Evolutionary conservation across 1,140 invertebrate species (phyloP).

Genomic region (Diorhabda carinulata): DNA sequence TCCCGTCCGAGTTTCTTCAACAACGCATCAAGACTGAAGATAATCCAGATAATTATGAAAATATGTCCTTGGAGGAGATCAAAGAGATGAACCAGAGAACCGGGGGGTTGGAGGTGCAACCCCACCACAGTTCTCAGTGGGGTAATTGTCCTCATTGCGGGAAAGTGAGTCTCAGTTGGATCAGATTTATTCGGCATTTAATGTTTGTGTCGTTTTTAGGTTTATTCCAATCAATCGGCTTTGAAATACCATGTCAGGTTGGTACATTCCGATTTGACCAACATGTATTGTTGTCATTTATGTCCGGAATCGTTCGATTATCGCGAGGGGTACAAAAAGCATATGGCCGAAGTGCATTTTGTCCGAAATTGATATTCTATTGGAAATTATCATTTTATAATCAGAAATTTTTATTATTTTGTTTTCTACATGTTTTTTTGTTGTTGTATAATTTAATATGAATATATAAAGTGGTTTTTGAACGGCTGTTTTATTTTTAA

Average conservation of each 20-base stretch:
- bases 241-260: slow-evolving; percentile 65
- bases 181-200: background rate
- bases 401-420: background rate
- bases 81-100: slow-evolving; percentile 29
- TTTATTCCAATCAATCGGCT: slow-evolving; percentile 58
- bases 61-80: slow-evolving; percentile 24
- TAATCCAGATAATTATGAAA: slow-evolving; percentile 15
- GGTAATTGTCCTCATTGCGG: slow-evolving; percentile 65
- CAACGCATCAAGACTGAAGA: slow-evolving; percentile 37
- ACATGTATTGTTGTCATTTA: slow-evolving; percentile 61
- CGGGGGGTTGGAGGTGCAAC: slow-evolving; percentile 38
- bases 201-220: background rate
- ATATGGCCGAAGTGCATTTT: slow-evolving; percentile 62
- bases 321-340: slow-evolving; percentile 61
- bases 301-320: slow-evolving; percentile 62
- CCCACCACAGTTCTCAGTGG: slow-evolving; percentile 56
- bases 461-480: background rate
- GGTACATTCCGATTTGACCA: slow-evolving; percentile 63
- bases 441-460: background rate
- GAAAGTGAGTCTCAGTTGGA: slow-evolving; percentile 38
- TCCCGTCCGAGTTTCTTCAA: slow-evolving; percentile 34
- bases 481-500: background rate
- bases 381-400: background rate
- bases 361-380: slow-evolving; percentile 52
- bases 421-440: background rate